These are phyloP conservation scores for Champsocephalus esox DNA, from an alignment of 2,797 vertebrate genomes.

Conservation along the genomic window DNA sequence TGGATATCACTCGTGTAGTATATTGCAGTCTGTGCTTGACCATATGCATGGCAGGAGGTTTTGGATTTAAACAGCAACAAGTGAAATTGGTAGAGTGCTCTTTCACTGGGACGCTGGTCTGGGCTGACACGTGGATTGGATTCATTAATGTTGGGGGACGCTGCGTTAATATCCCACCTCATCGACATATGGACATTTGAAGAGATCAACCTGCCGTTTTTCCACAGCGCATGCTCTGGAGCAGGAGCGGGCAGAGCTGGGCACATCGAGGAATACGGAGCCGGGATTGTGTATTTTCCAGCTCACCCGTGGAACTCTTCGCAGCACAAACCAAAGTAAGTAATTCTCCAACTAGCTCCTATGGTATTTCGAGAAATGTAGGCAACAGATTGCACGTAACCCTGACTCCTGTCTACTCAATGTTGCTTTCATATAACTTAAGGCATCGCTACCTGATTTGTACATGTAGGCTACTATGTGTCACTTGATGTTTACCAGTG, in stretches of 20 bases:
- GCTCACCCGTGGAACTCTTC: conserved; percentile 75
- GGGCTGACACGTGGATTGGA: conserved; percentile 20
- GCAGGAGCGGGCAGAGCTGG: conserved; percentile 52
- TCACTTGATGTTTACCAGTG: conserved; percentile 25
- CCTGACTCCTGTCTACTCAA: background rate
- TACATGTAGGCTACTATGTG: background rate
- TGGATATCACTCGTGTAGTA: conserved; percentile 26
- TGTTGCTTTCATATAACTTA: background rate
- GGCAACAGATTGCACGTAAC: background rate
- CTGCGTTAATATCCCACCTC: background rate
- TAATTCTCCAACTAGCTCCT: background rate
- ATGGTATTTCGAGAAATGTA: background rate
- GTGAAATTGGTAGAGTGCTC: conserved; percentile 12
- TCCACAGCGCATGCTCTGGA: conserved; percentile 60
- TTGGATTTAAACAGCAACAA: conserved; percentile 51
- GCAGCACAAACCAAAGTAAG: conserved; percentile 76
- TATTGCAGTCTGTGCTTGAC: background rate
- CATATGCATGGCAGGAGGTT: conserved; percentile 1
- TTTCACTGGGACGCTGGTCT: background rate
- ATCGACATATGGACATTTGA: conserved; percentile 45
- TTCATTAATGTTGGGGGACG: conserved; percentile 15
- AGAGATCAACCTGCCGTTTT: conserved; percentile 29
- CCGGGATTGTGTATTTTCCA: conserved; percentile 63
- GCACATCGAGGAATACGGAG: conserved; percentile 80
- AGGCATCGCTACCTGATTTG: background rate